Conservation (phyloP, 2,888 invertebrate species). For the Julus scandinavius region DNA sequence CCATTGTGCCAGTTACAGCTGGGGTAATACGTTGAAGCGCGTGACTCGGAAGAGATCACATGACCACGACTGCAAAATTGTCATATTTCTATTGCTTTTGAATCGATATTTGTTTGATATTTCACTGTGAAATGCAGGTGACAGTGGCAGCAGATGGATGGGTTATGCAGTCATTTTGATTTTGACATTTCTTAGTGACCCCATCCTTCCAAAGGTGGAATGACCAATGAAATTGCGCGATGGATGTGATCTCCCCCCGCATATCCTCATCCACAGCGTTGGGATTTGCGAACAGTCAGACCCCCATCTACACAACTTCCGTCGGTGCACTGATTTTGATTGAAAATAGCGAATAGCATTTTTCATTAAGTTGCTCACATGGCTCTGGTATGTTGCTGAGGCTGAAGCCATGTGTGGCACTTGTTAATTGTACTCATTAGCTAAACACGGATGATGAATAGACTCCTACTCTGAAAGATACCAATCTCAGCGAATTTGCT, state of each 20-base stretch:
- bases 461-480: neutral
- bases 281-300: neutral
- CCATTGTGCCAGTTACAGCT: neutral
- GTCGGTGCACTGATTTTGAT: neutral
- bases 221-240: neutral
- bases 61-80: neutral
- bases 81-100: neutral
- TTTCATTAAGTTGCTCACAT: neutral
- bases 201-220: neutral
- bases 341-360: neutral
- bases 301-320: neutral
- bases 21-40: neutral
- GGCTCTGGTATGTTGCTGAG: neutral
- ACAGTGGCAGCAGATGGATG: neutral
- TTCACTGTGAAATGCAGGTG: neutral
- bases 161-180: neutral
- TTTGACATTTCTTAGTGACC: neutral
- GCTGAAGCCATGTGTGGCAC: neutral
- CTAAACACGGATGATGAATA: neutral
- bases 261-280: too few species aligned
- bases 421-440: neutral
- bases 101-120: neutral
- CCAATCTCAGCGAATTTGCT: neutral
- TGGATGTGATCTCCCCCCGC: neutral
- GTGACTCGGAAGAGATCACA: neutral